phyloP scores from a whole-genome alignment of 2,113 vertebrate genomes.

The Saccopteryx bilineata region DNA sequence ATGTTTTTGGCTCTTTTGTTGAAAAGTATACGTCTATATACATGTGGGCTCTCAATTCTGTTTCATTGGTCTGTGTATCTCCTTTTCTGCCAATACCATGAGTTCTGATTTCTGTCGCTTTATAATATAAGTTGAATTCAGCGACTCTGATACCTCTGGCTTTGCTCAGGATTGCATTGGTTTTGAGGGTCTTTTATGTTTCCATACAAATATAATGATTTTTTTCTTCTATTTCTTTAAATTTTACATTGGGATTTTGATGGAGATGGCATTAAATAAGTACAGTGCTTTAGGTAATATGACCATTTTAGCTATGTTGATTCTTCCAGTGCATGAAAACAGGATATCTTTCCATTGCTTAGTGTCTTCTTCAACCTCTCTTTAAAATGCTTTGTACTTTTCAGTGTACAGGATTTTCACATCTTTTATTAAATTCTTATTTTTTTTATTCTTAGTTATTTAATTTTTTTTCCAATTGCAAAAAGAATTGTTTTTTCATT shows the following conservation, averaged over 20 bases:
- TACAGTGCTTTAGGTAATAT: background rate
- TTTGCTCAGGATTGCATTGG: background rate
- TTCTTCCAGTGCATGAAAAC: background rate
- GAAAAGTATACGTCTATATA: background rate
- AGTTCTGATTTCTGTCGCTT: background rate
- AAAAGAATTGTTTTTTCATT: background rate
- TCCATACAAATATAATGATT: background rate
- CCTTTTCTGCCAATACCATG: background rate
- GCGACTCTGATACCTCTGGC: too few species aligned
- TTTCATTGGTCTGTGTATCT: background rate
- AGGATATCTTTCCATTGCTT: background rate
- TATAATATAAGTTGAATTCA: background rate
- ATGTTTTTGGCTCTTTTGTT: background rate
- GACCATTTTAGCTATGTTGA: background rate
- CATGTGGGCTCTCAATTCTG: background rate
- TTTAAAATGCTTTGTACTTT: background rate
- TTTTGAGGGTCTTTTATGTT: background rate
- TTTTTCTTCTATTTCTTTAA: background rate
- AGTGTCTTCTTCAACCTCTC: background rate
- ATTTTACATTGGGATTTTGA: background rate
- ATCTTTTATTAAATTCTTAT: background rate
- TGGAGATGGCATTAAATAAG: background rate
- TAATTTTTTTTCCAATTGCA: background rate
- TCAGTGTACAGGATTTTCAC: background rate
- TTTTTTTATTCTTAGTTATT: background rate